These are phyloP conservation scores for Catharus fuscescens DNA, from an alignment of 2,113 vertebrate genomes.

Conservation along the genomic window DNA sequence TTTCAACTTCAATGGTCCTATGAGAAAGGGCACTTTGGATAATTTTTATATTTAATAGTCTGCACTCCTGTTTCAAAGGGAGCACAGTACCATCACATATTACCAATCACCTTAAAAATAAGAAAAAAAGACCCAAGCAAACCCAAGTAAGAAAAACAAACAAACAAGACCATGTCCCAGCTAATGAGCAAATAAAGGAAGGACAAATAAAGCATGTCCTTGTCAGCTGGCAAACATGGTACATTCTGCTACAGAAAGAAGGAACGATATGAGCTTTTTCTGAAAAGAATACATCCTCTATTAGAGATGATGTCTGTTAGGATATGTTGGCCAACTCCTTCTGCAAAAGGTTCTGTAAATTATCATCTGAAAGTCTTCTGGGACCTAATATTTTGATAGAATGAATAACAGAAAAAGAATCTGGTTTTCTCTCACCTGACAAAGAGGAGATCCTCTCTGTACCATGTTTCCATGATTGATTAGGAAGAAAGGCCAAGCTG, in stretches of 20 bases:
- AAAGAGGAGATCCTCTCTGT: not conserved
- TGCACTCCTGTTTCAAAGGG: not conserved
- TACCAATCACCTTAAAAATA: not conserved
- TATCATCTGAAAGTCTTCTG: not conserved
- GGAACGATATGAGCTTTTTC: not conserved
- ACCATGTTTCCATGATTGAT: not conserved
- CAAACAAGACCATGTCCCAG: not conserved
- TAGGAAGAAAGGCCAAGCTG: not conserved
- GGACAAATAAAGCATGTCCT: not conserved
- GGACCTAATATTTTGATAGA: not conserved
- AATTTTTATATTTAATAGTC: not conserved
- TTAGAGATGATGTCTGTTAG: not conserved
- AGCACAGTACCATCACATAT: not conserved
- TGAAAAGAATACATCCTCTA: not conserved
- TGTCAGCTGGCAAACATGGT: not conserved
- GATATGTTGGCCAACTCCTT: not conserved
- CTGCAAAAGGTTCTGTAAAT: not conserved
- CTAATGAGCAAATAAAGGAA: not conserved
- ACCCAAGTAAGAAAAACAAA: not conserved
- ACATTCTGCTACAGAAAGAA: not conserved
- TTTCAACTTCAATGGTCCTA: not conserved
- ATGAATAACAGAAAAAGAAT: not conserved
- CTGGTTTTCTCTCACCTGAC: not conserved
- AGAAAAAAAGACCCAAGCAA: not conserved
- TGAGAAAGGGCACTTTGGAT: not conserved